Percentiles rank a stretch among this genome's conserved stretches.
Conservation (phyloP, 53 echinoderm and acorn worm genomes). For the Astropecten irregularis region DNA sequence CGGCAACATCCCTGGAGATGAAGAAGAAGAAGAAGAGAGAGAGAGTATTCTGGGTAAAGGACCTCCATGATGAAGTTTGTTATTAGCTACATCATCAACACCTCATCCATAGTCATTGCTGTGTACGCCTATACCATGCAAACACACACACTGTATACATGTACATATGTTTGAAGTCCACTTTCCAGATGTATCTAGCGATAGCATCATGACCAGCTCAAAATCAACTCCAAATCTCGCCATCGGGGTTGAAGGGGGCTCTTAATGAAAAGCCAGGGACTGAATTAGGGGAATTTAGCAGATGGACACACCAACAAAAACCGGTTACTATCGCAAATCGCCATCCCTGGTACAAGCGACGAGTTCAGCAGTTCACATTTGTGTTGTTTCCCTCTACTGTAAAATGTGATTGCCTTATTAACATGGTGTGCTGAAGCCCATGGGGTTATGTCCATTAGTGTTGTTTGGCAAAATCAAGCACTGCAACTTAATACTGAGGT, state of each 20-base stretch:
- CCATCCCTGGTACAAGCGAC: too few species aligned
- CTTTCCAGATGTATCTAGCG: too few species aligned
- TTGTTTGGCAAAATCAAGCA: neutral
- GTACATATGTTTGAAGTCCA: too few species aligned
- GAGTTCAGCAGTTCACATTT: slow-evolving; percentile 28
- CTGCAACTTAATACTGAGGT: slow-evolving; percentile 27
- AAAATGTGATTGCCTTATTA: slow-evolving; percentile 56
- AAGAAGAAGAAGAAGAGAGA: neutral
- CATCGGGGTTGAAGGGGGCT: too few species aligned
- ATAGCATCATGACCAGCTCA: too few species aligned
- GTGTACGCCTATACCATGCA: neutral
- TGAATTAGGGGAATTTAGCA: too few species aligned
- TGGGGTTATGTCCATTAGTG: slow-evolving; percentile 1
- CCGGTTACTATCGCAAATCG: too few species aligned
- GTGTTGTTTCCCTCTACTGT: slow-evolving; percentile 36
- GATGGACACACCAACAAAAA: too few species aligned
- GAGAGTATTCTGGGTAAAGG: neutral
- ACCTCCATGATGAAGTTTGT: neutral
- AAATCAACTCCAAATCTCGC: too few species aligned
- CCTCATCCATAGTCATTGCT: neutral
- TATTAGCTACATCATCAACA: slow-evolving; percentile 12
- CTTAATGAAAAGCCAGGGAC: too few species aligned
- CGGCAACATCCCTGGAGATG: too few species aligned
- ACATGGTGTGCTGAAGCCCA: slow-evolving; percentile 37
- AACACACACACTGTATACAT: too few species aligned